Base-by-base conservation (phyloP, 1,140 invertebrate species). In the Luehdorfia chinensis region DNA sequence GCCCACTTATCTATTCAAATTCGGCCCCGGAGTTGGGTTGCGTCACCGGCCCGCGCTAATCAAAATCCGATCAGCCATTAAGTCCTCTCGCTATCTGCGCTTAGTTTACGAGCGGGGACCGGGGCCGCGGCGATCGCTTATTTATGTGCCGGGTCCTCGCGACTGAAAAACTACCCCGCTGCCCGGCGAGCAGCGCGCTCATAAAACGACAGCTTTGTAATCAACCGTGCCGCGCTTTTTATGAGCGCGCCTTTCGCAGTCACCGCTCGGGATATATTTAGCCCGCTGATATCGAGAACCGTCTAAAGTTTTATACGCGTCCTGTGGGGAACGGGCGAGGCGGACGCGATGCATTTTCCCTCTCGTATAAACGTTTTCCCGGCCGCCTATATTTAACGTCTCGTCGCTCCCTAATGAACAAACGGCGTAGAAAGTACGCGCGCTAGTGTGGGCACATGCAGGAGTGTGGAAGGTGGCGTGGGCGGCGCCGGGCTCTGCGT, bases 31-130 rank as follows among this genome's bases (percentile, higher is more conserved):
- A 66, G 68, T 62, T 62, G 67, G 66, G 66, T 64, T 73, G 73
- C 71, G 72, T 81, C 78, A 78, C 76, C 73, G 80, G 76, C 72
- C 76, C 70, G 65, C 72, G 75, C 76, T 85, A 84, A 85, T 85
- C 81, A 85, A 84, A 85, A 83, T 79, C 81, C 81, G 81, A 85
- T 85, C 78, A 83, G 81, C 81, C 78, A 85, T 85, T 85, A 85
- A 83, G 76, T 79, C 71, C 73, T 83, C 73, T 67, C 76, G 75
- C 78, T 83, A 83, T 85, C 81, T 77, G 64, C 56, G n/a, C 76
- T 76, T 72, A 75, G 81, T 83, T 83, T 83, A 85, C 81, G 76
- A 84, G 69, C 75, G 71, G 60, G 64, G 58, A 48, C 21, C 39
- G 47, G 50, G 45, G 39, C 47, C 33, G 55, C 44, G 52, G 62